A percentile compares a stretch with the other conserved stretches of the same genome.
Evolutionary conservation across 2,113 vertebrate genomes (phyloP).

Genomic region (Hippopotamus amphibius): DNA sequence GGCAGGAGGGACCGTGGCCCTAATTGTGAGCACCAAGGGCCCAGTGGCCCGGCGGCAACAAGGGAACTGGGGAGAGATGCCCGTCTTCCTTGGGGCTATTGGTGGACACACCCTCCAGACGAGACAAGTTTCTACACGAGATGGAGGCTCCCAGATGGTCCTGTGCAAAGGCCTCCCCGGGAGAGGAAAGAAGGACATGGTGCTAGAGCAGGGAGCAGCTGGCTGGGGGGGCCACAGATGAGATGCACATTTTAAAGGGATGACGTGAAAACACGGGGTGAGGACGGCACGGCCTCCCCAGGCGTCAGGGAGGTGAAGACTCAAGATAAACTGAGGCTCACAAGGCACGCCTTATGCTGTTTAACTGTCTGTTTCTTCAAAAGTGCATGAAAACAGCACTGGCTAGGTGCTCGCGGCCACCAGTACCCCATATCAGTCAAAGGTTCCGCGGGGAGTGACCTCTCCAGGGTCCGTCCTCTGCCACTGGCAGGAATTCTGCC

Average conservation of each 20-base stretch:
- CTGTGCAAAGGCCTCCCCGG: not conserved
- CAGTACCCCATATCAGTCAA: fast-evolving
- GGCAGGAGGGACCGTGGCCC: not conserved
- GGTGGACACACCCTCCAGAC: not conserved
- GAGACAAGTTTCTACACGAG: not conserved
- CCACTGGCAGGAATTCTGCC: not conserved
- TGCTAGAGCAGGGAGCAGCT: no score
- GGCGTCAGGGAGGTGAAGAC: not conserved
- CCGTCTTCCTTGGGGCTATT: no score
- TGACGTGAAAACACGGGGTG: not conserved
- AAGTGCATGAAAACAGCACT: not conserved
- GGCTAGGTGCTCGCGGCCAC: not conserved
- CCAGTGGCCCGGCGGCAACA: no score
- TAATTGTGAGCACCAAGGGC: not conserved
- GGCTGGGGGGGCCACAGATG: no score
- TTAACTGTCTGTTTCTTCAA: not conserved
- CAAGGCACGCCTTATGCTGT: fast-evolving
- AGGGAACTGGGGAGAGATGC: not conserved
- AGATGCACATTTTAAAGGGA: not conserved
- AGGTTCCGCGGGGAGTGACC: fast-evolving
- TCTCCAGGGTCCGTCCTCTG: not conserved
- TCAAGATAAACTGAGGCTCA: not conserved
- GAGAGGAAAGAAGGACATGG: fast-evolving
- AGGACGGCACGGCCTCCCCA: not conserved
- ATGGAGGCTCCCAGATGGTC: not conserved